Base-by-base conservation (phyloP, 2,797 vertebrate species). In the Enteromius afrohamiltoni region DNA sequence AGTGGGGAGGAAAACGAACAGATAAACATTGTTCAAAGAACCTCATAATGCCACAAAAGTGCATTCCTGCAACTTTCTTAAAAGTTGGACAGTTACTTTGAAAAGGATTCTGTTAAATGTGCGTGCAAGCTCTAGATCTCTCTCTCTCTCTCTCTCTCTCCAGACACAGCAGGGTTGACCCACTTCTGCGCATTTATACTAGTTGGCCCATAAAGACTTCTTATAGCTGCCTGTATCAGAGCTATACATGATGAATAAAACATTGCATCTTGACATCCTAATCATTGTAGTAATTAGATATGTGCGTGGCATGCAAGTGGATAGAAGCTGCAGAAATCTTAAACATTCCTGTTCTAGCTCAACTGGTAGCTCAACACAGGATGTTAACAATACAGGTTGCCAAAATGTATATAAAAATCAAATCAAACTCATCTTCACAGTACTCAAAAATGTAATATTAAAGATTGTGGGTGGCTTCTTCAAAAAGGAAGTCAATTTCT, bases 111-210 rank as follows among this genome's bases (percentile, higher is more conserved):
- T 21, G 42, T 62, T 71, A 78, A 58, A 78, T 37, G 67, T 78
- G 75, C 23, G 5, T 58, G 65, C 74, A 7, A 23, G 51, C 31
- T 26, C 70, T 82, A 37, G 29, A 34, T 53, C 51, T 53, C 51
- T 51, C 16, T 17, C 14, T n/a, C 53, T n/a, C 19, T n/a, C 53
- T 49, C 67, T 21, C 47, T 34, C 73, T 77, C 74, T 77, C 23
- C 65, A 65, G 47, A 81, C 51, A 75, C 58, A 80, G 83, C 85
- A 83, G 89, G 87, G 87, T 76, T 91, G 90, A 93, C 92, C 92
- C 92, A 93, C 71, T 92, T 93, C 89, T 91, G 80, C 47, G 37
- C 55, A 67, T 77, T 88, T 87, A 80, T 87, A 79, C 81, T 45
- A 85, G 87, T 82, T 88, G 88, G 86, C 73, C 87, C 77, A 75